phyloP scores from a whole-genome alignment of 2,113 vertebrate species.

The Lagopus leucura region DNA sequence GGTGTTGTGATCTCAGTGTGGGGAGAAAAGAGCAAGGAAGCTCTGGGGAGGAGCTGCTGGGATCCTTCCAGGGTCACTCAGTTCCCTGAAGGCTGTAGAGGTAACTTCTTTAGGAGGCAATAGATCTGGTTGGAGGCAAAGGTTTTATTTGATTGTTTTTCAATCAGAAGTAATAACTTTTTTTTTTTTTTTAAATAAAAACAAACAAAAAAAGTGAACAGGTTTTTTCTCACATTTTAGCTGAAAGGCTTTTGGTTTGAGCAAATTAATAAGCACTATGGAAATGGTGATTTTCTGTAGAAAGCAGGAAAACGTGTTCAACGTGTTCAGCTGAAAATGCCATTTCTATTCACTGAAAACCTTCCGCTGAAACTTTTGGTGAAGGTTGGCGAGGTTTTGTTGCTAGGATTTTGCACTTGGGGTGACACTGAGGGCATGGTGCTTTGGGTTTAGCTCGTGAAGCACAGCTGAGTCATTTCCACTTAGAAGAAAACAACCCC shows the following conservation, averaged over 20 bases:
- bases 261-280: neutral
- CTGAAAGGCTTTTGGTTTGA: neutral
- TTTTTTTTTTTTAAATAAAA: neutral
- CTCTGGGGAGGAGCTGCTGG: neutral
- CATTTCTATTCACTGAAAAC: neutral
- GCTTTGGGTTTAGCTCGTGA: neutral
- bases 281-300: neutral
- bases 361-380: neutral
- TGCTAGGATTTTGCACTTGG: neutral
- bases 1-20: neutral
- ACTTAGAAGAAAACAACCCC: neutral
- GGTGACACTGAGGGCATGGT: neutral
- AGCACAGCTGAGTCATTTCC: neutral
- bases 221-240: neutral
- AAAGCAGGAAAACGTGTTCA: neutral
- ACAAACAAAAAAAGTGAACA: neutral
- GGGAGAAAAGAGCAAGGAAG: neutral
- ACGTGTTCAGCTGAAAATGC: rapidly evolving
- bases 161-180: neutral
- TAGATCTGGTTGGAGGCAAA: neutral
- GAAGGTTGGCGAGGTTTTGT: neutral
- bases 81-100: neutral
- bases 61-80: neutral
- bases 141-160: neutral
- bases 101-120: neutral